phyloP scores from a whole-genome alignment of 2,113 vertebrate genomes.

The Dolichotis patagonum region DNA sequence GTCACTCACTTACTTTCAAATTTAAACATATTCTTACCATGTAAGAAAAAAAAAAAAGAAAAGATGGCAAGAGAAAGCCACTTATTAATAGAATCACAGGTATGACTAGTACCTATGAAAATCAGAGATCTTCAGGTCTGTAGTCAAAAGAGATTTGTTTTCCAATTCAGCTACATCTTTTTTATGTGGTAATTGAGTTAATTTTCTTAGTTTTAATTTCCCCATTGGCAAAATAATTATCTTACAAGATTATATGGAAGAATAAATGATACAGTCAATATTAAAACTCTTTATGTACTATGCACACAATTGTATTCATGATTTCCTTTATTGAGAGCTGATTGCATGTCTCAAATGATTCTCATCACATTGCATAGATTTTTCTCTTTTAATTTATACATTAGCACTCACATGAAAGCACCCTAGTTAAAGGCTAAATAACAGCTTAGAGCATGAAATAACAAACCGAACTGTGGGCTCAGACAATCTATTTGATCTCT shows the following conservation, averaged over 20 bases:
- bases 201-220: neutral
- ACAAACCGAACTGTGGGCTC: neutral
- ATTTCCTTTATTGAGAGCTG: neutral
- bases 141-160: neutral
- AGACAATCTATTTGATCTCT: neutral
- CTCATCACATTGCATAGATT: neutral
- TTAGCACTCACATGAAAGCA: neutral
- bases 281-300: neutral
- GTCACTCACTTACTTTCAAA: neutral
- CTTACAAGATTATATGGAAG: neutral
- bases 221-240: neutral
- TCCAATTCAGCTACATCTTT: neutral
- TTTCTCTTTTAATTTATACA: neutral
- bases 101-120: neutral
- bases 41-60: neutral
- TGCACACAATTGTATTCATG: neutral
- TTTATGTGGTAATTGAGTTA: neutral
- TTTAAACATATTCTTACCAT: neutral
- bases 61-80: neutral
- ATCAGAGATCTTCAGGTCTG: neutral
- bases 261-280: neutral
- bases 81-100: neutral
- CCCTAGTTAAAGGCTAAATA: neutral
- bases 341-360: neutral
- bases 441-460: neutral